A percentile compares a stretch with the other conserved stretches of the same genome.
Conservation (phyloP, 2,888 invertebrate genomes). For the Tetanocera ferruginea region DNA sequence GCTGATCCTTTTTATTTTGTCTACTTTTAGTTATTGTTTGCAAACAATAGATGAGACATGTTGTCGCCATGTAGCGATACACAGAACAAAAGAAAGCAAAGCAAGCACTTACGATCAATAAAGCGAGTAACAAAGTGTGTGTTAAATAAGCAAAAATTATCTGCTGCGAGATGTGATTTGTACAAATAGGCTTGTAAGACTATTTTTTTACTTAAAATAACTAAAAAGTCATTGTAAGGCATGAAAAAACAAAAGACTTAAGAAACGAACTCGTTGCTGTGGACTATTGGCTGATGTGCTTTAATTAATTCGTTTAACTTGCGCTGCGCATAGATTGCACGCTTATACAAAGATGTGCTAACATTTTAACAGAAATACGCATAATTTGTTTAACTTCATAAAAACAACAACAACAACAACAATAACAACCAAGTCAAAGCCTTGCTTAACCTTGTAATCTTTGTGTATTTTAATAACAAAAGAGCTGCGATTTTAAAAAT, state of each 20-base stretch:
- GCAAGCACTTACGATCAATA: background rate
- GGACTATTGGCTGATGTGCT: background rate
- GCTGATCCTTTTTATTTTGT: background rate
- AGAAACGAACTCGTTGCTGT: slow-evolving; percentile 5
- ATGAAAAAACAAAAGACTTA: slow-evolving; percentile 14
- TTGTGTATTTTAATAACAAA: slow-evolving; percentile 46
- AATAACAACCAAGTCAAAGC: slow-evolving; percentile 6
- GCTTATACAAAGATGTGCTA: background rate
- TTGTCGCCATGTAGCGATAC: slow-evolving; percentile 48
- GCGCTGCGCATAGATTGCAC: background rate
- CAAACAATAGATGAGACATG: slow-evolving; percentile 49
- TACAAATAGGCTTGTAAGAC: background rate
- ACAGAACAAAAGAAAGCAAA: slow-evolving; percentile 15
- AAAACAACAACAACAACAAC: slow-evolving; percentile 27
- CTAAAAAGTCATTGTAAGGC: background rate
- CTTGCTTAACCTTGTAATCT: slow-evolving; percentile 35
- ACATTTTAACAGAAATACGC: background rate
- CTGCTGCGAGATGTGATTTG: background rate
- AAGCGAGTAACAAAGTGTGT: background rate
- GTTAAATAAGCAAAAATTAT: no score
- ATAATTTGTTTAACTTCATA: background rate
- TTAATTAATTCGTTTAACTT: slow-evolving; percentile 9
- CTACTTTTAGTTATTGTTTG: slow-evolving; percentile 36
- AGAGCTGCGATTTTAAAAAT: slow-evolving; percentile 46
- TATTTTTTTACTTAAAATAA: background rate